phyloP scores from a whole-genome alignment of 53 echinoderm and acorn worm species.

The Luidia sarsii region DNA sequence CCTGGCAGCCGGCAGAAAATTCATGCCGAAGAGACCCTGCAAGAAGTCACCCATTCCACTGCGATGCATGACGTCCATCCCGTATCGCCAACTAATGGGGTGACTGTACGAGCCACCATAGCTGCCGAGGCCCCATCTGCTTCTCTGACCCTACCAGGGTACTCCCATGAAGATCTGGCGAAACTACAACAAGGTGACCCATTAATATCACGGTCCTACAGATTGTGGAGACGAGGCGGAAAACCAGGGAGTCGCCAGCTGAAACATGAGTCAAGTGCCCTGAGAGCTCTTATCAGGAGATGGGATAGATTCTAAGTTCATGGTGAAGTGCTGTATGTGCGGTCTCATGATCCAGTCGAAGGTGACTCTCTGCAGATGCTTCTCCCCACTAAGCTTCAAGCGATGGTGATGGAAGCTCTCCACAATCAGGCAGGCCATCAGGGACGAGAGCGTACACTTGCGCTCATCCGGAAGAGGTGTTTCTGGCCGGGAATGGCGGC shows the following conservation, averaged over 20 bases:
- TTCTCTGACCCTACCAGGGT: neutral
- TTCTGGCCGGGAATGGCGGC: constrained; percentile 41
- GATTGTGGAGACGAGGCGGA: constrained; percentile 15
- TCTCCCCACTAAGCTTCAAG: constrained; percentile 22
- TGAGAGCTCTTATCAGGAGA: constrained; percentile 42
- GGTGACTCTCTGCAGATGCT: constrained; percentile 11
- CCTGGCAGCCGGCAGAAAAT: constrained; percentile 18
- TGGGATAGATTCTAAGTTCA: constrained; percentile 24
- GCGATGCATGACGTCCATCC: neutral
- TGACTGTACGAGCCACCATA: neutral
- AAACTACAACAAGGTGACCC: constrained; percentile 18
- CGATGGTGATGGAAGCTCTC: constrained; percentile 19
- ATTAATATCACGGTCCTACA: neutral
- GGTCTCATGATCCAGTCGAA: constrained; percentile 1
- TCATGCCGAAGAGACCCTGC: constrained; percentile 13
- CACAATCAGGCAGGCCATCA: constrained; percentile 54
- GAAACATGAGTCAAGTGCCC: constrained; percentile 2
- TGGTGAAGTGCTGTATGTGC: neutral
- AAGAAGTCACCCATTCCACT: neutral
- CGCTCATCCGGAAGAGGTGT: constrained; percentile 29
- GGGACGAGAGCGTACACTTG: constrained; percentile 47
- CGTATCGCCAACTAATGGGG: neutral
- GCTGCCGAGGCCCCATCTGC: neutral
- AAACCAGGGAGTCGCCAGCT: constrained; percentile 34
- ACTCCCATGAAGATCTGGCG: neutral